A percentile compares a stretch with the other conserved stretches of the same genome.
These are phyloP conservation scores for Carollia perspicillata DNA, from an alignment of 2,113 vertebrate genomes.

Conservation along the genomic window DNA sequence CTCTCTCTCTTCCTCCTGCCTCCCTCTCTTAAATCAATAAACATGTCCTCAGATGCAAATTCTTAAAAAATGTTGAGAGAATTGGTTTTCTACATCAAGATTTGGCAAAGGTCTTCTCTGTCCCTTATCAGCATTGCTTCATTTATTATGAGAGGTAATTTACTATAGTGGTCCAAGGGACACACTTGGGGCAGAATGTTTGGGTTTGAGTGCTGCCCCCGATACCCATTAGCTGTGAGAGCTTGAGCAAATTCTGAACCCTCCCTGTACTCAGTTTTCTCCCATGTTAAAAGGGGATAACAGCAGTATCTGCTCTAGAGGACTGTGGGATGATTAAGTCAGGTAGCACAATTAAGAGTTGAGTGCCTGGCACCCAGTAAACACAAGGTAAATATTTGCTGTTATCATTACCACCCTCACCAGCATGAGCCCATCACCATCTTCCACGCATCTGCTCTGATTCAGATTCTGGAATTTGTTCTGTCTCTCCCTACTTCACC, in stretches of 20 bases:
- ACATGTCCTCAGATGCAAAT: too few species aligned
- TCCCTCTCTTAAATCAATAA: too few species aligned
- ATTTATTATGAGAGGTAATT: background rate
- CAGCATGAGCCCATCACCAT: background rate
- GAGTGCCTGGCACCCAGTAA: too few species aligned
- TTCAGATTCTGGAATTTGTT: background rate
- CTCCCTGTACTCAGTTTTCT: background rate
- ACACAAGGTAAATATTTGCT: background rate
- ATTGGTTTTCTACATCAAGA: background rate
- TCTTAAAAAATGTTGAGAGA: background rate
- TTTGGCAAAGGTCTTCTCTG: background rate
- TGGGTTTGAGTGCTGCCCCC: background rate
- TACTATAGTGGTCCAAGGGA: too few species aligned
- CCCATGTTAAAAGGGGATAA: background rate
- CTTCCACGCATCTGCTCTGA: background rate
- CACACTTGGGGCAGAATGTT: background rate
- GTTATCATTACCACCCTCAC: background rate
- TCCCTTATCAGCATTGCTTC: accelerated
- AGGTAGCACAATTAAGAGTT: background rate
- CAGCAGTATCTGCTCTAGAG: background rate
- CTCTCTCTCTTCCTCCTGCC: too few species aligned
- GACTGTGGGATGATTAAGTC: too few species aligned
- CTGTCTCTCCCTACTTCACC: background rate
- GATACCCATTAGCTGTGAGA: background rate
- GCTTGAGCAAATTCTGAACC: background rate